phyloP scores from a whole-genome alignment of 2,113 vertebrate genomes.

The Acrocephalus kingi region DNA sequence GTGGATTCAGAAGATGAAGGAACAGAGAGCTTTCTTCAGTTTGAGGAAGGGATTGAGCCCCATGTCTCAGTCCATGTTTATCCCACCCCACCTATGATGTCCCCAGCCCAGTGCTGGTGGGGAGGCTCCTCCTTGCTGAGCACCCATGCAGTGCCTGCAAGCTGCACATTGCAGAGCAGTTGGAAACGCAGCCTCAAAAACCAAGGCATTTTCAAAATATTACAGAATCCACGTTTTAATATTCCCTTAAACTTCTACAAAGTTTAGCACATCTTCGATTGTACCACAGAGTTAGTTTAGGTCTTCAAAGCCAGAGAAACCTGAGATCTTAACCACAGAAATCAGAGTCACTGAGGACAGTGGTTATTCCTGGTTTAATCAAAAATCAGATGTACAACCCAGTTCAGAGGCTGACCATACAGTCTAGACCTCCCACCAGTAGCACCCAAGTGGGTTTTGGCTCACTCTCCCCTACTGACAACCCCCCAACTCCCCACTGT shows the following conservation, averaged over 20 bases:
- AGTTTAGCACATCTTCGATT: neutral
- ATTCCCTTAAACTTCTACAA: neutral
- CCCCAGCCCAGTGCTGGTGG: neutral
- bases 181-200: rapidly evolving
- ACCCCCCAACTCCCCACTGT: rapidly evolving
- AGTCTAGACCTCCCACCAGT: too few relatives aligned
- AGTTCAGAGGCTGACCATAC: neutral
- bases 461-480: rapidly evolving
- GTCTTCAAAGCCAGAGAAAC: neutral
- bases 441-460: neutral
- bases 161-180: neutral
- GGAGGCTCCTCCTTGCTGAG: neutral
- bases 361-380: neutral
- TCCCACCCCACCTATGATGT: rapidly evolving
- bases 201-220: neutral
- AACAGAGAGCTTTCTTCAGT: neutral
- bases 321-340: neutral
- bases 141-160: neutral
- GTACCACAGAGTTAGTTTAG: neutral
- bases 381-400: neutral
- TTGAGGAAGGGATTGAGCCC: neutral
- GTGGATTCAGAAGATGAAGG: rapidly evolving
- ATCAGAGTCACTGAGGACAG: neutral
- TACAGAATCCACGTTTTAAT: neutral
- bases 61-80: neutral